A percentile compares a stretch with the other conserved stretches of the same genome.
Conservation (phyloP, 2,888 invertebrate genomes). For the Philhelius pedissequus region DNA sequence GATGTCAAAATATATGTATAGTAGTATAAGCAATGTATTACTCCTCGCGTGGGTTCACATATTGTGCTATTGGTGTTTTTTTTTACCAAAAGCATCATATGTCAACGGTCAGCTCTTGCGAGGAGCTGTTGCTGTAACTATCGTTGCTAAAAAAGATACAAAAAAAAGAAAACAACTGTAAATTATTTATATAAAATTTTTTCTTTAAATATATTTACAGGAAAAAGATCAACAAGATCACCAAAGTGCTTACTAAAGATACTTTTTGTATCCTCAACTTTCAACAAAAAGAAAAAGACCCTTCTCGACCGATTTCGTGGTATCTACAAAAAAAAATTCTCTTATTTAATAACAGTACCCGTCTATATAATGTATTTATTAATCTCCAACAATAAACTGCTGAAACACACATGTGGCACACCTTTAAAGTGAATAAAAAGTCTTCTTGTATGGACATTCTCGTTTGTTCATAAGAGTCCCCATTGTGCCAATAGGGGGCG, state of each 20-base stretch:
- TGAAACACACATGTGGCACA: constrained; percentile 46
- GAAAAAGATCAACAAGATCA: constrained; percentile 4
- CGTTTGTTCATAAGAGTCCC: constrained; percentile 27
- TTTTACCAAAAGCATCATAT: constrained; percentile 22
- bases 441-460: background rate
- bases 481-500: constrained; percentile 43
- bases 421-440: constrained; percentile 22
- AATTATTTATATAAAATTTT: background rate
- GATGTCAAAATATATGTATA: constrained; percentile 30
- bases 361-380: background rate
- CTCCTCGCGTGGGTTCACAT: constrained; percentile 43
- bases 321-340: background rate
- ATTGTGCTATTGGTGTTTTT: constrained; percentile 30
- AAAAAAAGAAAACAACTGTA: background rate
- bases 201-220: background rate
- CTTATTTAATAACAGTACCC: constrained; percentile 42
- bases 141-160: background rate
- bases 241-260: constrained; percentile 23
- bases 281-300: background rate
- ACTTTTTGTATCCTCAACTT: background rate
- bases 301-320: background rate
- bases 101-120: constrained; percentile 28
- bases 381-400: constrained; percentile 8
- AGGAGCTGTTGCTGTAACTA: background rate
- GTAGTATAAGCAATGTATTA: background rate